These are phyloP conservation scores for Priapulus caudatus DNA, from an alignment of 2,888 invertebrate species.

Conservation along the genomic window DNA sequence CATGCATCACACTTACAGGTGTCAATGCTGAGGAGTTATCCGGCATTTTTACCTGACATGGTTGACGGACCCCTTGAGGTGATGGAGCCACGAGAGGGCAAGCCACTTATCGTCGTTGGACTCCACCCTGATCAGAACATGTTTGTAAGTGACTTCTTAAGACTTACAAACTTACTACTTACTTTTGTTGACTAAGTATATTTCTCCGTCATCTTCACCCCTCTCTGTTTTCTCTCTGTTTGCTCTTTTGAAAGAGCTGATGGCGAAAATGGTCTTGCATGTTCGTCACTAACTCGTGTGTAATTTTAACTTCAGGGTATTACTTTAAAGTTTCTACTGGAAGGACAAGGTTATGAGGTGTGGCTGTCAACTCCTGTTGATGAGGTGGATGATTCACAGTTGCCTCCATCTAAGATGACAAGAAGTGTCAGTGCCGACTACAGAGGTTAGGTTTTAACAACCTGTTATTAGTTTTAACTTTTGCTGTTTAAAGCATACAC, in stretches of 20 bases:
- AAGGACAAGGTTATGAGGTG: slow-evolving; percentile 26
- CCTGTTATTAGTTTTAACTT: no score
- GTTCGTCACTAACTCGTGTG: no score
- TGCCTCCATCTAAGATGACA: neutral
- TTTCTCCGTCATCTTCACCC: no score
- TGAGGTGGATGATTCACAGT: no score
- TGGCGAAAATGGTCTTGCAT: no score
- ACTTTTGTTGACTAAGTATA: no score
- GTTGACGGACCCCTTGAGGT: neutral
- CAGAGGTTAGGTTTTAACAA: no score
- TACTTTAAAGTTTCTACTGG: slow-evolving; percentile 24
- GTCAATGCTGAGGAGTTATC: slow-evolving; percentile 6
- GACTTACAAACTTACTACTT: neutral
- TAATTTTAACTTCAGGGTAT: no score
- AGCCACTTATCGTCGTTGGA: slow-evolving; percentile 32
- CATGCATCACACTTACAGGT: no score
- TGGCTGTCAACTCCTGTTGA: slow-evolving; percentile 28
- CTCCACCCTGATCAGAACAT: slow-evolving; percentile 30
- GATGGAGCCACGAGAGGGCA: slow-evolving; percentile 7
- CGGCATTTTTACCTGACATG: neutral
- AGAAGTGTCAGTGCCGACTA: neutral
- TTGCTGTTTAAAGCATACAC: no score
- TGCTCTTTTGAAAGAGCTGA: no score
- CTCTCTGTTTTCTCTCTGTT: no score
- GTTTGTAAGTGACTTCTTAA: slow-evolving; percentile 26